Conservation (phyloP, 2,113 vertebrate species). For the Pelusios castaneus region DNA sequence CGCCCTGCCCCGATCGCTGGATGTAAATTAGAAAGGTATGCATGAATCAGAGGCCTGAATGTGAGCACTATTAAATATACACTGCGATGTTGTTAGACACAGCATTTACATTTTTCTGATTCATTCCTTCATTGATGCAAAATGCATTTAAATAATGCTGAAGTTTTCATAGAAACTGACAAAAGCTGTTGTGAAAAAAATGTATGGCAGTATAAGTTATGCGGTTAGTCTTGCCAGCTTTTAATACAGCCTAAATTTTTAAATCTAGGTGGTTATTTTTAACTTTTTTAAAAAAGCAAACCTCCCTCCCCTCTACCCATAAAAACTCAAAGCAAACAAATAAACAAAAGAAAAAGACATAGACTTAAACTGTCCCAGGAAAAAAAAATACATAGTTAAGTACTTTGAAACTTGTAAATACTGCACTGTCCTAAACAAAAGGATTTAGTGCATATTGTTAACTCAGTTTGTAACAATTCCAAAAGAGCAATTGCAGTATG, state of each 20-base stretch:
- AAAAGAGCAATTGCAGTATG: not conserved
- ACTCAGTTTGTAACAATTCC: not conserved
- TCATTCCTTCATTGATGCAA: not conserved
- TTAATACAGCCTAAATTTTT: not conserved
- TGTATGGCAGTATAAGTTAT: not conserved
- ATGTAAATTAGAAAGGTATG: not conserved
- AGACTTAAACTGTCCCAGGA: not conserved
- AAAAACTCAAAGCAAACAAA: not conserved
- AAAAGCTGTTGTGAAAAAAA: not conserved
- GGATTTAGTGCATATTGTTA: not conserved
- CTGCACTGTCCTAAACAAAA: not conserved
- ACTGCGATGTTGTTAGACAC: not conserved
- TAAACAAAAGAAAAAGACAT: not conserved
- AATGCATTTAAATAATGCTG: not conserved
- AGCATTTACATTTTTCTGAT: not conserved
- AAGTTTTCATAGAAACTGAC: not conserved
- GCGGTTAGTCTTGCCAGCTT: not conserved
- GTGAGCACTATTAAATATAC: not conserved
- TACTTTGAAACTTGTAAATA: not conserved
- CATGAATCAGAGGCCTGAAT: not conserved
- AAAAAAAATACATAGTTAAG: not conserved
- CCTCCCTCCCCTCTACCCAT: not conserved
- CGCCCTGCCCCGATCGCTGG: not conserved
- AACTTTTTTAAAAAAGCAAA: not conserved
- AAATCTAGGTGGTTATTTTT: not conserved